A percentile compares a stretch with the other conserved stretches of the same genome.
Evolutionary conservation across 2,888 invertebrate species (phyloP).

Genomic region (Synergus japonicus): DNA sequence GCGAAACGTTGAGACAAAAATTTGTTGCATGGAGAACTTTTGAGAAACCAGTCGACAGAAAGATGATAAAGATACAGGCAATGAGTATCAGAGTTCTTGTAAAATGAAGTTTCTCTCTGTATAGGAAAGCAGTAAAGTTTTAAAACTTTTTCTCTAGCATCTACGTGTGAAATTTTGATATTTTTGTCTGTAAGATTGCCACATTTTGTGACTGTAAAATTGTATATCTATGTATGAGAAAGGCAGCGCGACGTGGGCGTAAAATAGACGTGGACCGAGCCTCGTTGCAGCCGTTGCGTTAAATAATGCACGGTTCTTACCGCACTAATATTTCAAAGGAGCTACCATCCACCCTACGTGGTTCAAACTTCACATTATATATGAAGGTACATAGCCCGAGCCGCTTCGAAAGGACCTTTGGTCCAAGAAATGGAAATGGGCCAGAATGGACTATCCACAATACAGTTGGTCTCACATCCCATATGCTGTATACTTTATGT

Average conservation of each 20-base stretch:
- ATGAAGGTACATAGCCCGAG: slow-evolving; percentile 59
- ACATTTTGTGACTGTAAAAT: slow-evolving; percentile 47
- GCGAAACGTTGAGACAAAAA: too few relatives aligned
- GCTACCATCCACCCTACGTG: slow-evolving; percentile 56
- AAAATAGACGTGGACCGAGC: slow-evolving; percentile 53
- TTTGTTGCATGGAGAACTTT: too few relatives aligned
- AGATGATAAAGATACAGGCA: too few relatives aligned
- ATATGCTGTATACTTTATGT: background rate
- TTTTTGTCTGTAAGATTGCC: slow-evolving; percentile 41
- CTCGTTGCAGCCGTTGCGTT: slow-evolving; percentile 60
- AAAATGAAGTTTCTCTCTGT: background rate
- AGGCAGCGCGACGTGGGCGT: slow-evolving; percentile 47
- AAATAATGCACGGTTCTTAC: slow-evolving; percentile 68
- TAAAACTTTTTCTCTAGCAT: too few relatives aligned
- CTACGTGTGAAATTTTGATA: slow-evolving; percentile 22
- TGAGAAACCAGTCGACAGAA: too few relatives aligned
- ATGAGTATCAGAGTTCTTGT: background rate
- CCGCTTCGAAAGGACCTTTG: slow-evolving; percentile 47
- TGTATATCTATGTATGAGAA: slow-evolving; percentile 52
- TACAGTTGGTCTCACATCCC: background rate
- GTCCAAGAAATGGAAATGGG: background rate
- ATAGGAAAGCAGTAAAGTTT: background rate
- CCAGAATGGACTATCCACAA: background rate
- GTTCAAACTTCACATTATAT: slow-evolving; percentile 65
- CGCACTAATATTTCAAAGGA: slow-evolving; percentile 67